These are phyloP conservation scores for Rhinolophus sinicus DNA, from an alignment of 2,113 vertebrate genomes.

Conservation along the genomic window DNA sequence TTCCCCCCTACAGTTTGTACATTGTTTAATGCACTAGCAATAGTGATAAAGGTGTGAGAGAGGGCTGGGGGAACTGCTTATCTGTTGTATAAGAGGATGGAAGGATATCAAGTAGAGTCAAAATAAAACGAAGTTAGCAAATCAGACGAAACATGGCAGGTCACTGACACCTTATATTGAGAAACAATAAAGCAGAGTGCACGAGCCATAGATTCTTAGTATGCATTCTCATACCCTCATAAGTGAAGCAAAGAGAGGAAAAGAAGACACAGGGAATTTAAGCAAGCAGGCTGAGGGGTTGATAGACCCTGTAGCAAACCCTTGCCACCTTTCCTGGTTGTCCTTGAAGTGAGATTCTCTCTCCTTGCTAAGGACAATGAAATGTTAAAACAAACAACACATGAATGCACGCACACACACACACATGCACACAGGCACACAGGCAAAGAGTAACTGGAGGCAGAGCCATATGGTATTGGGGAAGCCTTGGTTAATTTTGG, in stretches of 20 bases:
- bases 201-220: neutral
- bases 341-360: neutral
- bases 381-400: neutral
- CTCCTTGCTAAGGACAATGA: neutral
- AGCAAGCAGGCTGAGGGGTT: neutral
- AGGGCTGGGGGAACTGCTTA: rapidly evolving
- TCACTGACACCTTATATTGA: neutral
- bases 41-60: neutral
- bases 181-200: neutral
- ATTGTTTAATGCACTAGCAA: neutral
- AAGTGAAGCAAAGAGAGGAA: neutral
- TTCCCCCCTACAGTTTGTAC: neutral
- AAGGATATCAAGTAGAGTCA: neutral
- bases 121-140: neutral
- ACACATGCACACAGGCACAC: too few species aligned
- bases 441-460: neutral
- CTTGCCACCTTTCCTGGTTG: neutral
- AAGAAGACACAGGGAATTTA: neutral
- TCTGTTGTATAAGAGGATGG: neutral
- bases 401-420: too few species aligned
- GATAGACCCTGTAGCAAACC: neutral
- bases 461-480: neutral
- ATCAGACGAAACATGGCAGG: neutral
- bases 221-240: neutral
- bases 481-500: neutral